Conservation (phyloP, 2,113 vertebrate species). For the Hippocampus comes region DNA sequence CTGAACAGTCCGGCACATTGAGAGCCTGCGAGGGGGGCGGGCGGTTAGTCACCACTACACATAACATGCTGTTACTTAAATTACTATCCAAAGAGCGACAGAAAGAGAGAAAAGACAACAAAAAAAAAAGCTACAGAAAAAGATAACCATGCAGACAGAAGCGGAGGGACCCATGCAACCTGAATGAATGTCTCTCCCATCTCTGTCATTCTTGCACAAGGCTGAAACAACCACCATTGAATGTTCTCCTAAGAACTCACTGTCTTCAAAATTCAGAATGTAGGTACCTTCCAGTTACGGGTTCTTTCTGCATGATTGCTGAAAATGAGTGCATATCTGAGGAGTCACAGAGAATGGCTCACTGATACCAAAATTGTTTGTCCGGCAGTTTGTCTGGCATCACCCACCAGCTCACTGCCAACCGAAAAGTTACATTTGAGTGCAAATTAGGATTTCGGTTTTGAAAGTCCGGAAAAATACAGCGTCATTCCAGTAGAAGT, state of each 20-base stretch:
- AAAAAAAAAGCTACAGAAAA: not conserved
- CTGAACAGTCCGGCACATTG: conserved; percentile 99
- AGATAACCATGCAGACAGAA: conserved; percentile 23
- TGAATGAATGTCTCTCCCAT: not conserved
- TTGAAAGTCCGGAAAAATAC: not conserved
- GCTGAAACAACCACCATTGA: not conserved
- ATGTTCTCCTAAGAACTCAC: not conserved
- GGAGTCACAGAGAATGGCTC: not conserved
- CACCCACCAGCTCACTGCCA: not conserved
- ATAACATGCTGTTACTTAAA: conserved; percentile 74
- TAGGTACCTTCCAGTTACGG: too few relatives aligned
- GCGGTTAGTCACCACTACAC: conserved; percentile 78
- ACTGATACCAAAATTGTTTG: not conserved
- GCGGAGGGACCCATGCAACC: conserved; percentile 23
- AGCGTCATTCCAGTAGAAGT: not conserved
- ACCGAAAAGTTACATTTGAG: not conserved
- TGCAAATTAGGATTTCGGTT: not conserved
- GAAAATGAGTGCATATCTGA: not conserved
- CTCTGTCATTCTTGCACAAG: not conserved
- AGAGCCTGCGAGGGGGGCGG: conserved; percentile 85
- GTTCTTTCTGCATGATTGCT: not conserved
- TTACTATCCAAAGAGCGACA: conserved; percentile 37
- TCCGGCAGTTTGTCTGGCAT: not conserved
- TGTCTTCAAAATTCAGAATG: not conserved
- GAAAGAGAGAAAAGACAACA: conserved; percentile 12